These are phyloP conservation scores for Poeciliopsis presidionis DNA, from an alignment of 2,797 vertebrate species.

Conservation along the genomic window DNA sequence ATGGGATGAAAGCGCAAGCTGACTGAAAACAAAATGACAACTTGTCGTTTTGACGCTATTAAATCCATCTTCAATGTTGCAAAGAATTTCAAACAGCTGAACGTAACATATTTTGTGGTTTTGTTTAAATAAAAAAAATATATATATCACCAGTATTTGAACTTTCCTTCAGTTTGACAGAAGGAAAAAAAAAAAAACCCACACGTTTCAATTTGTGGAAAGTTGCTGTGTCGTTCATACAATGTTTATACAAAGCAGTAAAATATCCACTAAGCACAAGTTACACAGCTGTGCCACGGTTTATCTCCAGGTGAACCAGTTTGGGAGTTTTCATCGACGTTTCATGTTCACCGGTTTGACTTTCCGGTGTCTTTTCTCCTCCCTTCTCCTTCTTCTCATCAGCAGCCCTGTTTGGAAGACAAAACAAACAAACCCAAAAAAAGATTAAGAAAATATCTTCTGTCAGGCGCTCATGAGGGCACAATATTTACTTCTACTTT, in stretches of 20 bases:
- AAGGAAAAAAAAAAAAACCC: slow-evolving; percentile 1
- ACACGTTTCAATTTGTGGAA: neutral
- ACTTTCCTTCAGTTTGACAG: slow-evolving; percentile 18
- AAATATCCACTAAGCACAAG: neutral
- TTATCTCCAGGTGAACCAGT: slow-evolving; percentile 80
- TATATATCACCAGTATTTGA: neutral
- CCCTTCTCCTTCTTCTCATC: slow-evolving; percentile 87
- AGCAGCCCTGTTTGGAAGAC: slow-evolving; percentile 71
- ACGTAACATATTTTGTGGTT: neutral
- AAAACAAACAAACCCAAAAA: slow-evolving; percentile 10
- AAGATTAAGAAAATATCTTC: neutral
- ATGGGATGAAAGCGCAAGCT: neutral
- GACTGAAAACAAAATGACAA: neutral
- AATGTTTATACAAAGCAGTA: slow-evolving; percentile 33
- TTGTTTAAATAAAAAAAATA: neutral
- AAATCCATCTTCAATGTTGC: neutral
- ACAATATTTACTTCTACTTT: neutral
- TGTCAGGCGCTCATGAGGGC: neutral
- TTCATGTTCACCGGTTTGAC: slow-evolving; percentile 81
- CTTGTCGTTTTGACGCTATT: neutral
- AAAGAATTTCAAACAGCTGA: neutral
- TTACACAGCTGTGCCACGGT: slow-evolving; percentile 89
- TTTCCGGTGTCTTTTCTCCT: slow-evolving; percentile 81
- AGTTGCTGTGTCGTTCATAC: neutral
- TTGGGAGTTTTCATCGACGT: slow-evolving; percentile 74